A percentile compares a stretch with the other conserved stretches of the same genome.
phyloP scores from a whole-genome alignment of 1,140 invertebrate genomes.

The Venustaconcha ellipsiformis region DNA sequence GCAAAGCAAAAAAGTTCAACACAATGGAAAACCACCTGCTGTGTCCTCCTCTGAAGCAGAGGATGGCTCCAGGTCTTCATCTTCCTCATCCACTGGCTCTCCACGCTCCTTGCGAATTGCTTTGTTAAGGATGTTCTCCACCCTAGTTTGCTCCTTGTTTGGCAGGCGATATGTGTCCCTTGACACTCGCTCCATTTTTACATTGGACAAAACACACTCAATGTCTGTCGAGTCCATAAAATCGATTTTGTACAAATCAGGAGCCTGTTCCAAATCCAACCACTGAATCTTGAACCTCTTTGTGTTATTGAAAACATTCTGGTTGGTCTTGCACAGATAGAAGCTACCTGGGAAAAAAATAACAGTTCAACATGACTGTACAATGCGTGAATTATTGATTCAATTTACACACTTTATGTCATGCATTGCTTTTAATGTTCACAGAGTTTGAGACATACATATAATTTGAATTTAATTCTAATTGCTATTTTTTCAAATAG shows the following conservation, averaged over 20 bases:
- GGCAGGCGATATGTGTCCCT: constrained; percentile 80
- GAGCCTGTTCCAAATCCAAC: constrained; percentile 78
- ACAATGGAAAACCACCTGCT: no score
- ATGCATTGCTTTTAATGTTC: no score
- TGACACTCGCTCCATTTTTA: constrained; percentile 81
- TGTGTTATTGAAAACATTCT: constrained; percentile 87
- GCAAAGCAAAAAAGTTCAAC: no score
- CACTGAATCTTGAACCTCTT: constrained; percentile 87
- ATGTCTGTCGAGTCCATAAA: constrained; percentile 84
- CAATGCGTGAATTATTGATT: no score
- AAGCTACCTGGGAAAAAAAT: constrained; percentile 79
- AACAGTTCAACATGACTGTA: neutral
- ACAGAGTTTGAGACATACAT: no score
- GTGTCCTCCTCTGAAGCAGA: no score
- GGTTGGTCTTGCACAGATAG: constrained; percentile 90
- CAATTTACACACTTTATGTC: no score
- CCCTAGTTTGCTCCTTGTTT: constrained; percentile 79
- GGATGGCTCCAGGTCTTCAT: constrained; percentile 71
- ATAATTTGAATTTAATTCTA: no score
- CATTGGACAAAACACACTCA: constrained; percentile 77
- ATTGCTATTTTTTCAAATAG: no score
- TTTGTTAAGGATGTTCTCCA: constrained; percentile 86
- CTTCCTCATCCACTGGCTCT: constrained; percentile 76
- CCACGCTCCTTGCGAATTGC: constrained; percentile 86
- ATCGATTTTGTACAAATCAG: constrained; percentile 87